Evolutionary conservation across 2,888 invertebrate species (phyloP).

Genomic region (Watsonalla binaria): DNA sequence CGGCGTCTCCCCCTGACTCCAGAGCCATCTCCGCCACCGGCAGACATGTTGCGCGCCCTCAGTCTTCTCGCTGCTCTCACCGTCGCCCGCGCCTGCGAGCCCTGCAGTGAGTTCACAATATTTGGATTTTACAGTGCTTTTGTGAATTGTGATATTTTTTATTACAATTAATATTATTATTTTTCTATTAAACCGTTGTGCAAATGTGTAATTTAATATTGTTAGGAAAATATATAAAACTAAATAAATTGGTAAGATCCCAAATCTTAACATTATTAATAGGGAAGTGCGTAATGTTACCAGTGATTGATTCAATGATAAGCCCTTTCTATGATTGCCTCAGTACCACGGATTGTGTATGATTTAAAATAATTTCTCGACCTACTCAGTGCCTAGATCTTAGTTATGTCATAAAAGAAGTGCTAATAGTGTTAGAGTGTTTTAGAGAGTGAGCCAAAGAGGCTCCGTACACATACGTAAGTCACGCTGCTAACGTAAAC

Average conservation of each 20-base stretch:
- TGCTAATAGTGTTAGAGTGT: conserved; percentile 52
- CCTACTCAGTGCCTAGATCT: conserved; percentile 29
- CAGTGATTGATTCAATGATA: no score
- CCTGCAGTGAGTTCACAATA: conserved; percentile 67
- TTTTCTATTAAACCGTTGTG: conserved; percentile 7
- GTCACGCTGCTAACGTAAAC: conserved; percentile 21
- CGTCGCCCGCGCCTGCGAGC: conserved; percentile 60
- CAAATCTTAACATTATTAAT: no score
- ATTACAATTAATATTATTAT: conserved; percentile 15
- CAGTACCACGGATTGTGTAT: conserved; percentile 19
- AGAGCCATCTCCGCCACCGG: conserved; percentile 62
- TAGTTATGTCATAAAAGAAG: conserved; percentile 52
- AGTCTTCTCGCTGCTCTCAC: conserved; percentile 55
- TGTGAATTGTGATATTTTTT: conserved; percentile 7
- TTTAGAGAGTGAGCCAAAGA: conserved; percentile 43
- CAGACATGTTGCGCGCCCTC: conserved; percentile 72
- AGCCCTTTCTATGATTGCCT: no score
- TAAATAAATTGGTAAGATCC: no score
- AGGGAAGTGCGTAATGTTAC: no score
- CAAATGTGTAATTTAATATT: no score
- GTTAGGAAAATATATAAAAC: no score
- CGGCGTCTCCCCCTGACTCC: conserved; percentile 71
- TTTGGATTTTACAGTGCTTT: neutral
- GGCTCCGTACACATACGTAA: conserved; percentile 18
- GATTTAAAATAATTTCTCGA: conserved; percentile 38